These are phyloP conservation scores for Ochlodes sylvanus DNA, from an alignment of 2,888 invertebrate species.

Conservation along the genomic window DNA sequence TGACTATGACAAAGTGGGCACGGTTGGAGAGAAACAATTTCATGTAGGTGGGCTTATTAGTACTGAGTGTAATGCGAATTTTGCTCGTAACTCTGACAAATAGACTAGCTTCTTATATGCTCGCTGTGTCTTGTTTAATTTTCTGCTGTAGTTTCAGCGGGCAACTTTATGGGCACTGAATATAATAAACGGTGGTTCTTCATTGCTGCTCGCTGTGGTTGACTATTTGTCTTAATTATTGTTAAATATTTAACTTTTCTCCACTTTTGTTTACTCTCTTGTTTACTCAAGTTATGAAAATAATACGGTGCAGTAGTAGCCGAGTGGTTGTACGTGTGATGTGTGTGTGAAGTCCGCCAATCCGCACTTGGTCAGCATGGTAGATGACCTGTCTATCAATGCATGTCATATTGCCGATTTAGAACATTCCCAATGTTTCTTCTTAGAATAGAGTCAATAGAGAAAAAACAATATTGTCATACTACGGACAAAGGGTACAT, in stretches of 20 bases:
- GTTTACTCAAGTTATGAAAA: too few relatives aligned
- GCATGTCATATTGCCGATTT: too few relatives aligned
- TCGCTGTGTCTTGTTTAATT: conserved; percentile 32
- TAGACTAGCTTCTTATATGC: conserved; percentile 33
- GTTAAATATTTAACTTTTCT: not conserved
- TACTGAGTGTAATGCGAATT: conserved; percentile 35
- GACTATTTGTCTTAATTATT: conserved; percentile 15
- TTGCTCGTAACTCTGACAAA: conserved; percentile 35
- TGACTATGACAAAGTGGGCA: conserved; percentile 77
- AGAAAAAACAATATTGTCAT: too few relatives aligned
- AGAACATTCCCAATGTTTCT: too few relatives aligned
- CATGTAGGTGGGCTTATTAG: conserved; percentile 66
- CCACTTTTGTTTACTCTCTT: not conserved
- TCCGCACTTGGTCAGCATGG: too few relatives aligned
- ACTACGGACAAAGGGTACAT: too few relatives aligned
- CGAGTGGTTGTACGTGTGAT: too few relatives aligned
- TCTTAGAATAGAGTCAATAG: too few relatives aligned
- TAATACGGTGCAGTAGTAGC: too few relatives aligned
- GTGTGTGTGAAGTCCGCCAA: too few relatives aligned
- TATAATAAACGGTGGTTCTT: conserved; percentile 24
- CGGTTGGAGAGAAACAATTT: conserved; percentile 67
- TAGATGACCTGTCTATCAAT: too few relatives aligned
- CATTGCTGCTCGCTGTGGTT: conserved; percentile 8
- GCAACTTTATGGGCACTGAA: conserved; percentile 23
- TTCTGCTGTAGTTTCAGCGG: conserved; percentile 18